Evolutionary conservation across 2,888 invertebrate species (phyloP).

Genomic region (Bedellia somnulentella): DNA sequence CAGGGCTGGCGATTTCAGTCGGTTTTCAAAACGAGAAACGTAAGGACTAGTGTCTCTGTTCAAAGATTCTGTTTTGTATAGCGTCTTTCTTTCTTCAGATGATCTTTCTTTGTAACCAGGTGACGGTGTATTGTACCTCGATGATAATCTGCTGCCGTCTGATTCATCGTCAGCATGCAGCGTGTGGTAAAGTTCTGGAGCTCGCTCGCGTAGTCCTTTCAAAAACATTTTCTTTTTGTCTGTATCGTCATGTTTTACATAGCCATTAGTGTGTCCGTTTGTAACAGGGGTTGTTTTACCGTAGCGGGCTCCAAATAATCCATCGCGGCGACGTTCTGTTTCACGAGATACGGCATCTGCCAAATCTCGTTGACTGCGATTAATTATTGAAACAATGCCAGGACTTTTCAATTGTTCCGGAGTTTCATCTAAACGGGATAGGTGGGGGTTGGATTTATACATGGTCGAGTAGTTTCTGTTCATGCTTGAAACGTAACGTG

Average conservation of each 20-base stretch:
- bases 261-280: conserved; percentile 49
- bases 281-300: conserved; percentile 55
- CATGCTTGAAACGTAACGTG: conserved; percentile 46
- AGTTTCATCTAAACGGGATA: conserved; percentile 70
- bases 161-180: conserved; percentile 67
- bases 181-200: conserved; percentile 72
- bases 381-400: conserved; percentile 83
- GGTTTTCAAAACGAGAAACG: conserved; percentile 40
- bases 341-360: conserved; percentile 63
- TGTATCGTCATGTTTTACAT: conserved; percentile 44
- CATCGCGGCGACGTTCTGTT: conserved; percentile 54
- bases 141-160: conserved; percentile 45
- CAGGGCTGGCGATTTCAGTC: conserved; percentile 47
- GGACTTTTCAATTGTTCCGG: conserved; percentile 80
- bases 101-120: conserved; percentile 50
- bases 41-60: conserved; percentile 52
- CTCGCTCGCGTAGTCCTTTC: conserved; percentile 68
- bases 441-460: conserved; percentile 78
- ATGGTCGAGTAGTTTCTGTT: conserved; percentile 58
- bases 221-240: conserved; percentile 70
- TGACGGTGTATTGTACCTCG: conserved; percentile 46
- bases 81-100: conserved; percentile 42
- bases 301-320: conserved; percentile 57
- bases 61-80: conserved; percentile 49
- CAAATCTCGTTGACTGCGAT: conserved; percentile 79